These are phyloP conservation scores for Channa maculata DNA, from an alignment of 2,113 vertebrate genomes.

Conservation along the genomic window DNA sequence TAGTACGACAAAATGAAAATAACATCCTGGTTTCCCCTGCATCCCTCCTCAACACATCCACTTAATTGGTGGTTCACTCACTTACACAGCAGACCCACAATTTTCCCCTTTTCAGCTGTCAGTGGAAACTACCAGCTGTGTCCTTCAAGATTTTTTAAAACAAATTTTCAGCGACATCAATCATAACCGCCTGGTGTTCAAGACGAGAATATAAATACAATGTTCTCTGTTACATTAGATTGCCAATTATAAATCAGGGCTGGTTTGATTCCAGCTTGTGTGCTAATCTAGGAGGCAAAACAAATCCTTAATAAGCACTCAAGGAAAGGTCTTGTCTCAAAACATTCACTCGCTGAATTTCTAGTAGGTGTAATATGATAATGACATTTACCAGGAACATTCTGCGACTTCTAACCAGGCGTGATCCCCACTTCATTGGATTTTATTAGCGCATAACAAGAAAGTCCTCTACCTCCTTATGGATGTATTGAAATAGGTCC, in stretches of 20 bases:
- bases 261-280: conserved; percentile 18
- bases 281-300: conserved; percentile 24
- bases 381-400: conserved; percentile 43
- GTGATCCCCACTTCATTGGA: conserved; percentile 14
- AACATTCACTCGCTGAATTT: conserved; percentile 34
- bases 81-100: conserved; percentile 12
- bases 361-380: conserved; percentile 6
- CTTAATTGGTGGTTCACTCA: conserved; percentile 55
- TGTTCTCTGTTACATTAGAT: conserved; percentile 16
- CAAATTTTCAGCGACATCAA: conserved; percentile 29
- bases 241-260: conserved; percentile 11
- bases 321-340: conserved; percentile 17
- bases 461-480: conserved; percentile 22
- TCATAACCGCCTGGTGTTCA: conserved; percentile 5
- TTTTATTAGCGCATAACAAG: conserved; percentile 10
- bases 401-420: conserved; percentile 13
- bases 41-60: conserved; percentile 26
- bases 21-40: conserved; percentile 14
- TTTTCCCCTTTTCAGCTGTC: conserved; percentile 54
- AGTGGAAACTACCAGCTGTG: conserved; percentile 43
- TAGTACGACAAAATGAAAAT: conserved; percentile 26
- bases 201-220: conserved; percentile 2
- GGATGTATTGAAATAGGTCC: conserved; percentile 23
- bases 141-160: conserved; percentile 42
- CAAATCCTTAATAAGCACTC: conserved; percentile 36